These are phyloP conservation scores for Orthosia gothica DNA, from an alignment of 2,888 invertebrate species.

Conservation along the genomic window DNA sequence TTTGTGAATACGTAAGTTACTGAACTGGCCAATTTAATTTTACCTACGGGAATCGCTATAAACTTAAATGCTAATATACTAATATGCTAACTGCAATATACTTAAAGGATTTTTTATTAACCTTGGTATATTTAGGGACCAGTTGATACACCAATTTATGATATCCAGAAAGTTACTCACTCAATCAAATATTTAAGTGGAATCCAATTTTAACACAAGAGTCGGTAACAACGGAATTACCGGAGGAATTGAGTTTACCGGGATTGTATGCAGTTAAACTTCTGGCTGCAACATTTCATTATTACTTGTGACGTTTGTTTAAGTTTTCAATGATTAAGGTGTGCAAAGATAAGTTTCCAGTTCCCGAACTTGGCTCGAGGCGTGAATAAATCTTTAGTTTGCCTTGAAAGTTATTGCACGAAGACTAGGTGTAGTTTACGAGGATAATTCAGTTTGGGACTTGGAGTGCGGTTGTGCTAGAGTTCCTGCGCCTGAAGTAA, in stretches of 20 bases:
- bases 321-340: constrained; percentile 43
- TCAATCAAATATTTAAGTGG: constrained; percentile 17
- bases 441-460: constrained; percentile 5
- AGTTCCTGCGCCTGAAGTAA: background rate
- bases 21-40: too few relatives aligned
- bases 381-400: constrained; percentile 40
- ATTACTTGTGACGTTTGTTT: constrained; percentile 62
- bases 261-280: constrained; percentile 53
- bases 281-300: constrained; percentile 61
- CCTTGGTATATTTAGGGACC: too few relatives aligned
- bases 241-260: constrained; percentile 61
- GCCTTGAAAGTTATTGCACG: constrained; percentile 22
- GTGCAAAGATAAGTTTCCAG: constrained; percentile 19
- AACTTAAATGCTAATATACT: too few relatives aligned
- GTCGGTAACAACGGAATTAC: constrained; percentile 51
- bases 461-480: background rate
- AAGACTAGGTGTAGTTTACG: constrained; percentile 4
- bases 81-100: too few relatives aligned
- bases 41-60: too few relatives aligned
- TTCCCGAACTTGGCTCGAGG: constrained; percentile 39
- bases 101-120: too few relatives aligned
- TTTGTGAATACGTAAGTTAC: too few relatives aligned
- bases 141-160: background rate
- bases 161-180: background rate
- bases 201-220: constrained; percentile 34